Percentiles rank a stretch among this genome's conserved stretches.
These are phyloP conservation scores for Oxystoma pomonae DNA, from an alignment of 2,888 invertebrate genomes.

Conservation along the genomic window DNA sequence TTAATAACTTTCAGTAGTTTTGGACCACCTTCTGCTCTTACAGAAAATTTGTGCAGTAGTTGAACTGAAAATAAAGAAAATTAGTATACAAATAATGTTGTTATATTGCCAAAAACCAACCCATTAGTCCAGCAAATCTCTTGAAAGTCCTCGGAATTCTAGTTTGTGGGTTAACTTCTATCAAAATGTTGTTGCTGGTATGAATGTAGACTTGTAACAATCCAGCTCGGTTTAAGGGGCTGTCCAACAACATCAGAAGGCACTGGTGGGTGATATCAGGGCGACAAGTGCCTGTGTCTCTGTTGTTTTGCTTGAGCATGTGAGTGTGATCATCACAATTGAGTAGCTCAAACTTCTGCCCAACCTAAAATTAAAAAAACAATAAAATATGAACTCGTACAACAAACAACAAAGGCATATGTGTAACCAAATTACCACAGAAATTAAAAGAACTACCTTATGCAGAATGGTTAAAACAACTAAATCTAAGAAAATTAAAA, in stretches of 20 bases:
- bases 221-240: conserved; percentile 93
- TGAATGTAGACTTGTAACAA: conserved; percentile 92
- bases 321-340: conserved; percentile 91
- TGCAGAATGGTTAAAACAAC: background rate
- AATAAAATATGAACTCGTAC: conserved; percentile 3
- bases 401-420: background rate
- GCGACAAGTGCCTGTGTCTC: conserved; percentile 83
- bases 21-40: conserved; percentile 85
- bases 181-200: conserved; percentile 87
- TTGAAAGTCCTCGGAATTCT: conserved; percentile 96
- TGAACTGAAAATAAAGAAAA: conserved; percentile 65
- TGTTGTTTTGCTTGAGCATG: conserved; percentile 79
- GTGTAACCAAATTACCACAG: too few relatives aligned
- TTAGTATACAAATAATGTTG: conserved; percentile 10
- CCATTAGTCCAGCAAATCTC: conserved; percentile 94
- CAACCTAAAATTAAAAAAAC: conserved; percentile 59
- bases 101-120: conserved; percentile 50
- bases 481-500: too few relatives aligned
- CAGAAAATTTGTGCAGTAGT: conserved; percentile 89
- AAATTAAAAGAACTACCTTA: background rate
- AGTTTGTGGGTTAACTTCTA: conserved; percentile 95
- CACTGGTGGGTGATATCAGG: conserved; percentile 99
- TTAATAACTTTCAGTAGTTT: conserved; percentile 94
- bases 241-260: conserved; percentile 94
- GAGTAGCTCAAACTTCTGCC: conserved; percentile 82